Evolutionary conservation across 2,113 vertebrate genomes (phyloP).

Genomic region (Trogon surrucura): DNA sequence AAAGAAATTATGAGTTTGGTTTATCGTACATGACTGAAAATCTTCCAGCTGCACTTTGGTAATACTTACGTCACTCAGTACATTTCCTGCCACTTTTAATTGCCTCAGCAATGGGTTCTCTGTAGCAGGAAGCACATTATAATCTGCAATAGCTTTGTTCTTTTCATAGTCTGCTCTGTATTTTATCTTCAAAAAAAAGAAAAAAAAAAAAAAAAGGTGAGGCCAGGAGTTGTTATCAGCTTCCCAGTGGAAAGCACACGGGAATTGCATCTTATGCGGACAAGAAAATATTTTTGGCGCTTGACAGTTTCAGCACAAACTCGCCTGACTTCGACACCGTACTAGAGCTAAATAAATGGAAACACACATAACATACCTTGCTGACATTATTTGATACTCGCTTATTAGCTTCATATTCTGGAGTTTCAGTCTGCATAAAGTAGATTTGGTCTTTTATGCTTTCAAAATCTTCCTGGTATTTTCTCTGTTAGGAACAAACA

Average conservation of each 20-base stretch:
- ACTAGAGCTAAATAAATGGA: background rate
- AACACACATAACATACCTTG: slow-evolving; percentile 72
- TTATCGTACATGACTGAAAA: background rate
- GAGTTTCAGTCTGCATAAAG: slow-evolving; percentile 97
- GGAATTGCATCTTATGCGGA: background rate
- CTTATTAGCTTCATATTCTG: slow-evolving; percentile 89
- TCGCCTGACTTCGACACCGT: background rate
- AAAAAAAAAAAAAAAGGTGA: background rate
- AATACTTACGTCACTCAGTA: slow-evolving; percentile 91
- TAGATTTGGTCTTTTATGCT: slow-evolving; percentile 93
- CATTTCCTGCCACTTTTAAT: slow-evolving; percentile 85
- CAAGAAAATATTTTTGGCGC: background rate
- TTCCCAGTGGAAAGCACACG: background rate
- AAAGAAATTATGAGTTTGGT: background rate
- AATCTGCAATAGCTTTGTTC: slow-evolving; percentile 85
- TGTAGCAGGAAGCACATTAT: slow-evolving; percentile 94
- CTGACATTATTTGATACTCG: slow-evolving; percentile 83
- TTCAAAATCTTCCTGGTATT: slow-evolving; percentile 90
- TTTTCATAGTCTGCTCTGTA: slow-evolving; percentile 96
- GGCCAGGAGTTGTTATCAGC: background rate
- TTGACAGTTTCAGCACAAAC: background rate
- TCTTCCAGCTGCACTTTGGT: background rate
- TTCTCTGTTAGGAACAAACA: slow-evolving; percentile 78
- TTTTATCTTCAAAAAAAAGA: slow-evolving; percentile 81
- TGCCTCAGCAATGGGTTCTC: slow-evolving; percentile 93